phyloP scores from a whole-genome alignment of 1,140 invertebrate species.

The Megalopta genalis region DNA sequence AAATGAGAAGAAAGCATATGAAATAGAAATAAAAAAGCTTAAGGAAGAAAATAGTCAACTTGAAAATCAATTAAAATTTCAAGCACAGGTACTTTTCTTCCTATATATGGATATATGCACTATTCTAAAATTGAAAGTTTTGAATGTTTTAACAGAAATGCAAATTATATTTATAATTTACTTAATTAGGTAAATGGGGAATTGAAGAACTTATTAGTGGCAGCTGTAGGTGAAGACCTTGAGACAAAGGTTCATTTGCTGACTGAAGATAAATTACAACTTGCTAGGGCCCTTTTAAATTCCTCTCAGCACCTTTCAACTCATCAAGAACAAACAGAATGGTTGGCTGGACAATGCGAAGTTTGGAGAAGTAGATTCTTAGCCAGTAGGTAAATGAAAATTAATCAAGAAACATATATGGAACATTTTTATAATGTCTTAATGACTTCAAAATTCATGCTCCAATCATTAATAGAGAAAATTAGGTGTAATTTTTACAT shows the following conservation, averaged over 20 bases:
- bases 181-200: slow-evolving; percentile 91
- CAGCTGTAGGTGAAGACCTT: slow-evolving; percentile 96
- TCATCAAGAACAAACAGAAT: slow-evolving; percentile 95
- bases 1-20: slow-evolving; percentile 74
- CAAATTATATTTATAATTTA: slow-evolving; percentile 28
- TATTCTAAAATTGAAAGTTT: no score
- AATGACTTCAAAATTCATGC: background rate
- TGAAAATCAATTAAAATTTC: slow-evolving; percentile 87
- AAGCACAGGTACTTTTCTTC: slow-evolving; percentile 80
- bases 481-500: background rate
- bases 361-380: slow-evolving; percentile 97
- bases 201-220: slow-evolving; percentile 94
- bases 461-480: background rate
- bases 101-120: background rate
- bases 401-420: slow-evolving; percentile 4
- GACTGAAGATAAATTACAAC: slow-evolving; percentile 93
- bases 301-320: slow-evolving; percentile 91
- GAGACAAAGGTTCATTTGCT: slow-evolving; percentile 92
- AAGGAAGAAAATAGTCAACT: slow-evolving; percentile 84
- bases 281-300: slow-evolving; percentile 90
- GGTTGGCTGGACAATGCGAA: slow-evolving; percentile 94
- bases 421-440: background rate
- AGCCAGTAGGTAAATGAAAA: slow-evolving; percentile 87
- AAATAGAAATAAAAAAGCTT: slow-evolving; percentile 81
- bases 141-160: no score